Conservation (phyloP, 1,140 invertebrate species). For the Heliconius nattereri region DNA sequence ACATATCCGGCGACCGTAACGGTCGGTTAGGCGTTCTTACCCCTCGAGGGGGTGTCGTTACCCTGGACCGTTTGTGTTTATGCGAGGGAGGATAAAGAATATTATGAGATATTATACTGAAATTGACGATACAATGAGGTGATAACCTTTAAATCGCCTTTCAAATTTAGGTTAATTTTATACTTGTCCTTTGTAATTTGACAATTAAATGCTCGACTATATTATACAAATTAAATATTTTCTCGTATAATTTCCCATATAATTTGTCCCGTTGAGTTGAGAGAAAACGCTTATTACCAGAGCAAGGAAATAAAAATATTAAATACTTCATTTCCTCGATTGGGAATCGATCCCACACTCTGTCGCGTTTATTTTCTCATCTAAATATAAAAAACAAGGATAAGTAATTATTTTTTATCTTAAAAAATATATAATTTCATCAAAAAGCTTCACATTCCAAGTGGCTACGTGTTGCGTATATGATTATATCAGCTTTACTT, state of each 20-base stretch:
- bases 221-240: no score
- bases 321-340: neutral
- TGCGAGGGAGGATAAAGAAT: slow-evolving; percentile 78
- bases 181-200: neutral
- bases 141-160: slow-evolving; percentile 63
- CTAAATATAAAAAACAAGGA: neutral
- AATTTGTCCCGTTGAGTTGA: no score
- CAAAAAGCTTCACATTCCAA: neutral
- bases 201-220: no score
- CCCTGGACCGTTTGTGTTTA: slow-evolving; percentile 74
- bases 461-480: neutral
- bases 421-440: no score
- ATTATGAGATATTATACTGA: slow-evolving; percentile 78
- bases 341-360: no score
- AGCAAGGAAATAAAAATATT: no score
- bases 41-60: slow-evolving; percentile 71
- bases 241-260: no score
- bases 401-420: no score
- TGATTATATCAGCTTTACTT: slow-evolving; percentile 25
- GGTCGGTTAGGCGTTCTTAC: slow-evolving; percentile 69
- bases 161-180: slow-evolving; percentile 55
- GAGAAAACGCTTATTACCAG: no score
- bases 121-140: slow-evolving; percentile 72
- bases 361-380: neutral
- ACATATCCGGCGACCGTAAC: slow-evolving; percentile 76